These are phyloP conservation scores for Drosophila sproati DNA, from an alignment of 1,140 invertebrate genomes.

Conservation along the genomic window DNA sequence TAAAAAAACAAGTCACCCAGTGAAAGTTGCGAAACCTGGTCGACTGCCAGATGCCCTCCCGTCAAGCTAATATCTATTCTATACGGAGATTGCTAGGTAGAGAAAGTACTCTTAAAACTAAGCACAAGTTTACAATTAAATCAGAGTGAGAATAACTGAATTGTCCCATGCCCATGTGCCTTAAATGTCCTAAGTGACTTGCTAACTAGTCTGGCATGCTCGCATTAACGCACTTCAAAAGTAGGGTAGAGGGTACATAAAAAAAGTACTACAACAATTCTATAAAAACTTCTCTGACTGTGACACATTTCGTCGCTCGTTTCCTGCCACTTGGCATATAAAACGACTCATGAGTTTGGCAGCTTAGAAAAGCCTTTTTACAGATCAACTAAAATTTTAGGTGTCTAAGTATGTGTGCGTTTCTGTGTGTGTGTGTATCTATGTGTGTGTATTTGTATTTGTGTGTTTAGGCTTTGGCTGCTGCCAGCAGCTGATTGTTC, in stretches of 20 bases:
- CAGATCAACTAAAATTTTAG: slow-evolving; percentile 42
- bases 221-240: not conserved
- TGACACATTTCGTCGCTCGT: slow-evolving; percentile 55
- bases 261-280: slow-evolving; percentile 46
- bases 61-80: too few relatives aligned
- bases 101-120: too few relatives aligned
- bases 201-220: not conserved
- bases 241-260: not conserved
- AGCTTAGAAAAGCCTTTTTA: slow-evolving; percentile 49
- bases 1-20: slow-evolving; percentile 42
- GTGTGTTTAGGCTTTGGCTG: slow-evolving; percentile 15
- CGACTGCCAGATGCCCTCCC: not conserved
- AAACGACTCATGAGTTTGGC: slow-evolving; percentile 30
- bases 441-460: not conserved
- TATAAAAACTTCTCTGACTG: slow-evolving; percentile 69
- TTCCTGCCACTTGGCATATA: slow-evolving; percentile 60
- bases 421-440: slow-evolving; percentile 11
- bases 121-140: too few relatives aligned
- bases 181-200: not conserved
- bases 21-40: not conserved
- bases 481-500: slow-evolving; percentile 10
- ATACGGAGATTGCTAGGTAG: too few relatives aligned
- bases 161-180: not conserved
- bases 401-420: slow-evolving; percentile 16
- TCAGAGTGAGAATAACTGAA: too few relatives aligned